phyloP scores from a whole-genome alignment of 2,113 vertebrate species.

The Lagopus muta region DNA sequence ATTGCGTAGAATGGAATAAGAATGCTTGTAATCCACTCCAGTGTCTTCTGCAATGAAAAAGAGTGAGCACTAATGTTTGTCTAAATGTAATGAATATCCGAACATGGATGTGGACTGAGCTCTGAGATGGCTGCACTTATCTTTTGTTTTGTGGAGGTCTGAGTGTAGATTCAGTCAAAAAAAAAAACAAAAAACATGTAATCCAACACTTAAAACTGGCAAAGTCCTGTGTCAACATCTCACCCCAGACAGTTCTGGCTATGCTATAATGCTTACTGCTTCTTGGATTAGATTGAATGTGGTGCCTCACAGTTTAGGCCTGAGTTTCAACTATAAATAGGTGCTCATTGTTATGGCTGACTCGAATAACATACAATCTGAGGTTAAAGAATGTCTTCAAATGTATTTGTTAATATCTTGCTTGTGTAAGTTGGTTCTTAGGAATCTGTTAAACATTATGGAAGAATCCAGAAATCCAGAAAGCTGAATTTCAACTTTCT shows the following conservation, averaged over 20 bases:
- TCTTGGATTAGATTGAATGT: background rate
- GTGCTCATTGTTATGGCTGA: background rate
- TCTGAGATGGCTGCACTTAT: background rate
- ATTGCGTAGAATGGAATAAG: background rate
- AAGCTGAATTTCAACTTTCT: background rate
- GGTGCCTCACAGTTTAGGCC: background rate
- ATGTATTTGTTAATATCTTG: background rate
- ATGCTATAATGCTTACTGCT: fast-evolving
- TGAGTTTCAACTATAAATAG: background rate
- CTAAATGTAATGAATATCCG: background rate
- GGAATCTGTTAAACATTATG: background rate
- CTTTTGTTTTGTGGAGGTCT: background rate
- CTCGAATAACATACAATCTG: background rate
- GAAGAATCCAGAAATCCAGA: background rate
- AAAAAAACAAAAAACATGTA: fast-evolving
- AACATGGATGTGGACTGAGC: background rate
- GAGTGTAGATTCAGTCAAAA: background rate
- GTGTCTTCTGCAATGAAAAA: background rate
- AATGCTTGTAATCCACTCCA: background rate
- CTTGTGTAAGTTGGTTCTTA: background rate
- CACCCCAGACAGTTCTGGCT: background rate
- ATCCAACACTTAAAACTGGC: fast-evolving
- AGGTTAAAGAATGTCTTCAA: background rate
- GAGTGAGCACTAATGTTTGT: background rate
- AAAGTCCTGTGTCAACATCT: background rate